Base-by-base conservation (phyloP, 37 sponge, comb jelly and placozoan genomes). In the Ephydatia muelleri region DNA sequence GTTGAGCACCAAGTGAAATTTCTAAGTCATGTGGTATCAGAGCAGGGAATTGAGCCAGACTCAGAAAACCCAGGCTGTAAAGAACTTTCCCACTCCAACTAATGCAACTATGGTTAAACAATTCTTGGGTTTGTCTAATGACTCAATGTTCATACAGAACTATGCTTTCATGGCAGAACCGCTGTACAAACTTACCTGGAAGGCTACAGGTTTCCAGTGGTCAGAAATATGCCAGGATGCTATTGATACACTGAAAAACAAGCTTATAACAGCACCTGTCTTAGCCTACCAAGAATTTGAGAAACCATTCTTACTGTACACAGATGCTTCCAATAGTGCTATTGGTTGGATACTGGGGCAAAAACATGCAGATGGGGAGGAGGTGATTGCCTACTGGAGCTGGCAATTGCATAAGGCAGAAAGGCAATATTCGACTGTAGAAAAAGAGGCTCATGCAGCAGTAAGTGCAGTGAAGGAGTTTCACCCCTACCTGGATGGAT, bases 371-470 rank as follows among this genome's bases (percentile, higher is more conserved):
- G 5, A 30, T 28, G 22, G 37, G 29, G 75, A 73, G 27, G 5
- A 23, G 33, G 34, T 73, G 22, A 73, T 73, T 32, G 33, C 32
- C 5, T 73, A 73, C 33, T 73, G 75, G 75, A 73, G 75, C 29
- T 3, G 34, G 33, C 75, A 73, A 5, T 29, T 73, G 31, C 33
- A 34, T 28, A 73, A 73, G 33, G 75, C 75, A 5, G 75, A 73
- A 5, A 73, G 75, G 37, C 33, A 73, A 37, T 73, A 73, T 28
- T 73, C 75, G 3, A 22, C 75, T 3, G 31, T 73, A 29, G 75
- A 73, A 73, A 34, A 38, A 22, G 75, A 73, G 33, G 75, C 75
- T 23, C 75, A 28, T 8, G 75, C 75, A 37, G 75, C 75, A 28
- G 75, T 73, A 2, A 22, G 32, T 5, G 31, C 75, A 22, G 37